Conservation (phyloP, 2,888 invertebrate species). For the Caenorhabditis macrosperma region DNA sequence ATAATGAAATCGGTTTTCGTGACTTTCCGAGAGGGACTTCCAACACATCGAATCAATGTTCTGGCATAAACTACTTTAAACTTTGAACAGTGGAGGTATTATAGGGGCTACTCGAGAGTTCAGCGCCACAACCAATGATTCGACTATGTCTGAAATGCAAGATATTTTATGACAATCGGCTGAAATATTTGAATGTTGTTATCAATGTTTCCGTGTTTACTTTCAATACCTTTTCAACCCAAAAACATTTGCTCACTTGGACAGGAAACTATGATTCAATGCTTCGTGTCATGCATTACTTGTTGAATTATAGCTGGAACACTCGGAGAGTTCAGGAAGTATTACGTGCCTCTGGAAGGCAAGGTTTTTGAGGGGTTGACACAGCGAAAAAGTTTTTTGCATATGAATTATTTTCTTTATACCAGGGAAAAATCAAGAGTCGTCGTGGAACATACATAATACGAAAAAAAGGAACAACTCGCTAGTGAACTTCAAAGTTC, state of each 20-base stretch:
- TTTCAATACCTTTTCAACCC: slow-evolving; percentile 9
- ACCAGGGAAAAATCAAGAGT: too few relatives aligned
- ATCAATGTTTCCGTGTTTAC: slow-evolving; percentile 39
- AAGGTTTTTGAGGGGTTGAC: too few relatives aligned
- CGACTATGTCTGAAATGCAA: background rate
- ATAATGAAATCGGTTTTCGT: slow-evolving; percentile 38
- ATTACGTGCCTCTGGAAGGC: too few relatives aligned
- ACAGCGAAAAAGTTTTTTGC: too few relatives aligned
- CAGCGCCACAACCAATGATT: background rate
- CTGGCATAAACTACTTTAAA: slow-evolving; percentile 5
- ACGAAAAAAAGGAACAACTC: too few relatives aligned
- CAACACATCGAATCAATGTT: slow-evolving; percentile 14
- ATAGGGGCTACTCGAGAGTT: background rate
- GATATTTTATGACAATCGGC: background rate
- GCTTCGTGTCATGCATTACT: background rate
- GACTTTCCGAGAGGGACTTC: slow-evolving; percentile 42
- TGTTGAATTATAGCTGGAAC: background rate
- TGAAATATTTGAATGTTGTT: slow-evolving; percentile 29
- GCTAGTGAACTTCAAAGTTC: too few relatives aligned
- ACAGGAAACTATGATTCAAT: slow-evolving; percentile 16
- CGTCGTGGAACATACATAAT: too few relatives aligned
- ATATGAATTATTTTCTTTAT: too few relatives aligned
- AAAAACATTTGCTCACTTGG: slow-evolving; percentile 22
- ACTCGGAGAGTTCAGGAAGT: background rate
- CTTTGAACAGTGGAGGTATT: background rate